phyloP scores from a whole-genome alignment of 2,797 vertebrate species.

The Cyclura pinguis region DNA sequence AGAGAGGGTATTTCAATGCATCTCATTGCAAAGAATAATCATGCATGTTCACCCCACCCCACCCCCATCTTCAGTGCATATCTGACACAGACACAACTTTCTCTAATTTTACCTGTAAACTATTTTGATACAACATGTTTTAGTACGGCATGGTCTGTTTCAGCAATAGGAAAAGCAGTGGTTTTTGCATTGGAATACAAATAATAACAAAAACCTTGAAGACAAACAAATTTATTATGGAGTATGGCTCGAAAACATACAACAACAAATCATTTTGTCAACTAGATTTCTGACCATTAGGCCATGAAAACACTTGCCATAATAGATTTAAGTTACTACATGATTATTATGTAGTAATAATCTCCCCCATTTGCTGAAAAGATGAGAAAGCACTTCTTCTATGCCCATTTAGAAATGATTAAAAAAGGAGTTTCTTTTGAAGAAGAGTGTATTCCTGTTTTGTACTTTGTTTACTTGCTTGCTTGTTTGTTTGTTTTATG shows the following conservation, averaged over 20 bases:
- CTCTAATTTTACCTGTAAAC: conserved; percentile 15
- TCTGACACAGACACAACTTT: conserved; percentile 1
- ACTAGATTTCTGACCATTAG: not conserved
- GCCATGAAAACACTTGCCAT: not conserved
- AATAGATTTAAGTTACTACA: not conserved
- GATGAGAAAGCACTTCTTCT: not conserved
- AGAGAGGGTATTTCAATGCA: not conserved
- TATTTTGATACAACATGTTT: conserved; percentile 17
- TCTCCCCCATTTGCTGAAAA: not conserved
- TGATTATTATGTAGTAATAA: not conserved
- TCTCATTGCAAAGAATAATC: not conserved
- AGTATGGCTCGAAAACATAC: too few relatives aligned
- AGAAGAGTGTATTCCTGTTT: not conserved
- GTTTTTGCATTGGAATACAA: not conserved
- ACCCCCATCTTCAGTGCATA: not conserved
- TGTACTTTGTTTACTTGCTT: conserved; percentile 20
- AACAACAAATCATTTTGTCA: too few relatives aligned
- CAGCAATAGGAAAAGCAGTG: not conserved
- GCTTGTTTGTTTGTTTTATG: not conserved
- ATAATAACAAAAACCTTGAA: not conserved
- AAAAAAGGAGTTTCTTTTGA: too few relatives aligned
- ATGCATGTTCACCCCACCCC: not conserved
- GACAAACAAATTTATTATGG: not conserved
- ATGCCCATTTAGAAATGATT: too few relatives aligned
- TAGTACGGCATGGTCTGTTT: not conserved